Conservation (phyloP, 2,797 vertebrate genomes). For the Hylomyscus alleni region DNA sequence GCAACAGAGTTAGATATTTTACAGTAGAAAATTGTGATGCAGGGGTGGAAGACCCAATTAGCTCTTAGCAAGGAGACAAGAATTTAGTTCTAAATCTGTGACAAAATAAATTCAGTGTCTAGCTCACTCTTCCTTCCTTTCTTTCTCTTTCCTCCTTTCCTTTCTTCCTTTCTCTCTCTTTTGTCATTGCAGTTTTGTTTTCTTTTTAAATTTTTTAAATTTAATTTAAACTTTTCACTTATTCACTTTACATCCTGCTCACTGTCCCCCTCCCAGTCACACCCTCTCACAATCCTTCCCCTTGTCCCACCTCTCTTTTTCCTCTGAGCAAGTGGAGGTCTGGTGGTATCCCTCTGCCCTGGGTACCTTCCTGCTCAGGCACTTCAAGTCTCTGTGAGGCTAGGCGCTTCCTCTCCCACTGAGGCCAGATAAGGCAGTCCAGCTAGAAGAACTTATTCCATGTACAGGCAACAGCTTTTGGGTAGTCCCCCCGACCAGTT, state of each 20-base stretch:
- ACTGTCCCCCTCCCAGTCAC: not conserved
- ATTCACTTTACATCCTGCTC: not conserved
- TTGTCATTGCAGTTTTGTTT: not conserved
- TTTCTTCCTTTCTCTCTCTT: too few relatives aligned
- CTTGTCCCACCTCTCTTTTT: too few relatives aligned
- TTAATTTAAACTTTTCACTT: not conserved
- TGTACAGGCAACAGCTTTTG: not conserved
- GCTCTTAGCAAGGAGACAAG: not conserved
- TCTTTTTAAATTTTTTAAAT: not conserved
- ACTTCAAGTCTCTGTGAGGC: not conserved
- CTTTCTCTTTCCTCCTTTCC: too few relatives aligned
- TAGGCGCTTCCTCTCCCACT: not conserved
- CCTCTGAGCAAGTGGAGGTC: too few relatives aligned
- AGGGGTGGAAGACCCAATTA: not conserved
- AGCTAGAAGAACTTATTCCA: not conserved
- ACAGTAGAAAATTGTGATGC: not conserved
- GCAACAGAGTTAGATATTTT: not conserved
- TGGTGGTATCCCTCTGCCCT: not conserved
- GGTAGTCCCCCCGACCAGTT: not conserved
- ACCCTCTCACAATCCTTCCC: not conserved
- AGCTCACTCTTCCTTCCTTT: rapidly evolving
- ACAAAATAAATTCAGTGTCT: not conserved
- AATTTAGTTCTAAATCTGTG: not conserved
- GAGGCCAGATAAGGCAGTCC: not conserved
- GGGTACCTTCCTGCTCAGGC: not conserved